Conservation (phyloP, 2,797 vertebrate genomes). For the Setipinna tenuifilis region DNA sequence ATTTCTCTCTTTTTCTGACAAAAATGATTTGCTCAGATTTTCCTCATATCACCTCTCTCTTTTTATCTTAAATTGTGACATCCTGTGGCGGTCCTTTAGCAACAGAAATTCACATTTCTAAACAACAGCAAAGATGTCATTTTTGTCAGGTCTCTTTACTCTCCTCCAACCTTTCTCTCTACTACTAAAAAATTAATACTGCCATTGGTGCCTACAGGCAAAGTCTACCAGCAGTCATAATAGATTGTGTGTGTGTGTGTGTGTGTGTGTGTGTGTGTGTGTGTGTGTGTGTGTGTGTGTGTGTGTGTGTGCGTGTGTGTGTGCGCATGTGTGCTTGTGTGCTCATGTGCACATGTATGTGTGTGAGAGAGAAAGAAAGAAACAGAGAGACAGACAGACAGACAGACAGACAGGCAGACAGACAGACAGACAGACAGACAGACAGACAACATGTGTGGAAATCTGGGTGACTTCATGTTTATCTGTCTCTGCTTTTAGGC, state of each 20-base stretch:
- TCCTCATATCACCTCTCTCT: neutral
- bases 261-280: neutral
- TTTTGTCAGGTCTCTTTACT: neutral
- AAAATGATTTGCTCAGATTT: neutral
- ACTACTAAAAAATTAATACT: constrained; percentile 14
- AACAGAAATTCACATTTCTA: neutral
- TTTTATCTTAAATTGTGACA: neutral
- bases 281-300: neutral
- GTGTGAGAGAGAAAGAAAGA: neutral
- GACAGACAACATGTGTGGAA: too few relatives aligned
- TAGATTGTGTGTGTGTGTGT: neutral
- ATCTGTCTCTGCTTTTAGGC: neutral
- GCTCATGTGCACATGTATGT: neutral
- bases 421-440: too few relatives aligned
- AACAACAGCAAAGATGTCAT: neutral
- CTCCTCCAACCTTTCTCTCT: neutral
- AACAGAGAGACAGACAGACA: too few relatives aligned
- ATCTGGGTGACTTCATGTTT: neutral
- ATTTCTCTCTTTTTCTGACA: neutral
- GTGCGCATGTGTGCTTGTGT: neutral
- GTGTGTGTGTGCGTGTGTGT: neutral
- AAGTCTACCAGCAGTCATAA: neutral
- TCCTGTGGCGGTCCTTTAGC: neutral
- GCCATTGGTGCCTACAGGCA: constrained; percentile 4
- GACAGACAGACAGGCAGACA: too few relatives aligned